These are phyloP conservation scores for Dysmachus trigonus DNA, from an alignment of 2,888 invertebrate species.

Conservation along the genomic window DNA sequence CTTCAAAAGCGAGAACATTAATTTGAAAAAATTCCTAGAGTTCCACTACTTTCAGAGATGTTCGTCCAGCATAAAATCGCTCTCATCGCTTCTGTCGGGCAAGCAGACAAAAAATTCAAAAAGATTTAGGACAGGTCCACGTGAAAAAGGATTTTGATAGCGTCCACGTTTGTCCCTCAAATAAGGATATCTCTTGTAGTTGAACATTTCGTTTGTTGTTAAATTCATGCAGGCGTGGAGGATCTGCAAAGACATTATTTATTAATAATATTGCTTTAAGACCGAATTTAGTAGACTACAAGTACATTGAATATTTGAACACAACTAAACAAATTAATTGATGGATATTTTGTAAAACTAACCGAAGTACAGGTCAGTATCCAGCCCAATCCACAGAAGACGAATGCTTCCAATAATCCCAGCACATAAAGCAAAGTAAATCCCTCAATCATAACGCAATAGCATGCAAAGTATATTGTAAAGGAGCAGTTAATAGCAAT, in stretches of 20 bases:
- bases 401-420: conserved; percentile 81
- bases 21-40: conserved; percentile 11
- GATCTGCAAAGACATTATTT: conserved; percentile 69
- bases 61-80: conserved; percentile 75
- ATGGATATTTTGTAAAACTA: conserved; percentile 60
- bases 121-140: conserved; percentile 85
- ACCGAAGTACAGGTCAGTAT: conserved; percentile 89
- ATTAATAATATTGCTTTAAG: too few species aligned
- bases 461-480: conserved; percentile 87
- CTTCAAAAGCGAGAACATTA: neutral
- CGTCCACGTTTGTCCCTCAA: conserved; percentile 86
- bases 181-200: conserved; percentile 90
- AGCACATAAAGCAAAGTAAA: conserved; percentile 86
- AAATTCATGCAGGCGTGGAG: conserved; percentile 92
- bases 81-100: conserved; percentile 81
- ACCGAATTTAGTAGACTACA: too few species aligned
- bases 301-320: too few species aligned
- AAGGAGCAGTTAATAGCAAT: conserved; percentile 88
- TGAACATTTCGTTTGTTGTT: conserved; percentile 95
- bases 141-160: conserved; percentile 91
- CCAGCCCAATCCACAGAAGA: conserved; percentile 87
- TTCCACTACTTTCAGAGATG: conserved; percentile 61
- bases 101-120: conserved; percentile 90
- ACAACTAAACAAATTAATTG: neutral
- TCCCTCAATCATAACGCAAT: conserved; percentile 84